A percentile compares a stretch with the other conserved stretches of the same genome.
Evolutionary conservation across 2,888 invertebrate genomes (phyloP).

Genomic region (Eupithecia subumbrata): DNA sequence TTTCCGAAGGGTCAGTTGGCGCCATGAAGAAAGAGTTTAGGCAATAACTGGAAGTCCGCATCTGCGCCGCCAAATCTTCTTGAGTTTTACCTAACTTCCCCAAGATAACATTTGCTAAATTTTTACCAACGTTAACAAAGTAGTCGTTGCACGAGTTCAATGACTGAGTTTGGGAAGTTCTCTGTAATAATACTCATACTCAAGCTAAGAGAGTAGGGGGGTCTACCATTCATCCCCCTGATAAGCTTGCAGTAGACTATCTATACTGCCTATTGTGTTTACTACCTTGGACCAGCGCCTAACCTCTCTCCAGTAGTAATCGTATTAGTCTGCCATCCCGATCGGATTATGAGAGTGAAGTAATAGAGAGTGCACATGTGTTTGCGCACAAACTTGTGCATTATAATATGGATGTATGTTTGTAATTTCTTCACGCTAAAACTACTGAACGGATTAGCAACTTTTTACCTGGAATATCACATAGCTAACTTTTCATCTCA

Average conservation of each 20-base stretch:
- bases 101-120: too few relatives aligned
- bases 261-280: background rate
- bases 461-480: background rate
- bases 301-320: background rate
- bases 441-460: background rate
- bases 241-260: background rate
- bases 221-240: background rate
- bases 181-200: background rate
- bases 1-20: too few relatives aligned
- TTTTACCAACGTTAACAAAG: too few relatives aligned
- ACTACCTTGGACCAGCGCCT: background rate
- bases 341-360: too few relatives aligned
- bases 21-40: too few relatives aligned
- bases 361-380: too few relatives aligned
- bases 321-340: background rate
- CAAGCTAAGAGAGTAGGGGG: background rate
- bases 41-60: too few relatives aligned
- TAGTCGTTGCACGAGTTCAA: too few relatives aligned
- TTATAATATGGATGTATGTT: background rate
- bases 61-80: too few relatives aligned
- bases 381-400: too few relatives aligned
- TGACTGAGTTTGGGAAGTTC: conserved; percentile 2
- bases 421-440: background rate
- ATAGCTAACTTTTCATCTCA: background rate
- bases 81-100: too few relatives aligned